phyloP scores from a whole-genome alignment of 2,888 invertebrate species.

The Acanthosoma haemorrhoidale region DNA sequence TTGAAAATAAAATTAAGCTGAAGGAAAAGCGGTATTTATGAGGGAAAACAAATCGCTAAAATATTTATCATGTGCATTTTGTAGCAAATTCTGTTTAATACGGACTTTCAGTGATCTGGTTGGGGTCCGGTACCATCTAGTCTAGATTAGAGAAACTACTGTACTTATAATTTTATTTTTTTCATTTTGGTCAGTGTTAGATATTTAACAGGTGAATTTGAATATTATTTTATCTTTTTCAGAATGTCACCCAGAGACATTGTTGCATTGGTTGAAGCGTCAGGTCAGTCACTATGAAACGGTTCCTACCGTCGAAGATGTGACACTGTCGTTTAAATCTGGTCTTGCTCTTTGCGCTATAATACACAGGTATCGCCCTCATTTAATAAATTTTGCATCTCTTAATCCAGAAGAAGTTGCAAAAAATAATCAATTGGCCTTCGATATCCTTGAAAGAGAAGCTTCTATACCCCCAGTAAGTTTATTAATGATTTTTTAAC shows the following conservation, averaged over 20 bases:
- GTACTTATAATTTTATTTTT: too few species aligned
- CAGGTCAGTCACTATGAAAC: slow-evolving; percentile 62
- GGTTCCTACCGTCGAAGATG: slow-evolving; percentile 55
- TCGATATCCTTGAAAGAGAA: slow-evolving; percentile 78
- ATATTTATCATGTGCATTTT: too few species aligned
- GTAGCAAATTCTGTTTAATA: too few species aligned
- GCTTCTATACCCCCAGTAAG: slow-evolving; percentile 61
- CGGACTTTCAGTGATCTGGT: too few species aligned
- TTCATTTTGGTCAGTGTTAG: too few species aligned
- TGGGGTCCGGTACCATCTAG: too few species aligned
- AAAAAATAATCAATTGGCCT: slow-evolving; percentile 74
- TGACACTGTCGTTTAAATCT: slow-evolving; percentile 64
- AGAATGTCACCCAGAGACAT: slow-evolving; percentile 66
- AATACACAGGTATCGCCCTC: slow-evolving; percentile 81
- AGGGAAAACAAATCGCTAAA: too few species aligned
- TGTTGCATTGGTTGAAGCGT: slow-evolving; percentile 71
- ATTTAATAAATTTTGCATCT: slow-evolving; percentile 70
- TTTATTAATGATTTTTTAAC: not conserved
- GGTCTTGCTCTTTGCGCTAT: slow-evolving; percentile 66
- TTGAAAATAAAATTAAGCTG: too few species aligned
- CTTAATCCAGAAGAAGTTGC: slow-evolving; percentile 59
- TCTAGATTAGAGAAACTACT: too few species aligned
- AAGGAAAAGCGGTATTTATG: too few species aligned
- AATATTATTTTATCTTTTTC: slow-evolving; percentile 42
- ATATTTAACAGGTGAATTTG: too few species aligned